Percentiles rank a stretch among this genome's conserved stretches.
phyloP scores from a whole-genome alignment of 1,140 invertebrate genomes.

The Andrena cerasifolii region DNA sequence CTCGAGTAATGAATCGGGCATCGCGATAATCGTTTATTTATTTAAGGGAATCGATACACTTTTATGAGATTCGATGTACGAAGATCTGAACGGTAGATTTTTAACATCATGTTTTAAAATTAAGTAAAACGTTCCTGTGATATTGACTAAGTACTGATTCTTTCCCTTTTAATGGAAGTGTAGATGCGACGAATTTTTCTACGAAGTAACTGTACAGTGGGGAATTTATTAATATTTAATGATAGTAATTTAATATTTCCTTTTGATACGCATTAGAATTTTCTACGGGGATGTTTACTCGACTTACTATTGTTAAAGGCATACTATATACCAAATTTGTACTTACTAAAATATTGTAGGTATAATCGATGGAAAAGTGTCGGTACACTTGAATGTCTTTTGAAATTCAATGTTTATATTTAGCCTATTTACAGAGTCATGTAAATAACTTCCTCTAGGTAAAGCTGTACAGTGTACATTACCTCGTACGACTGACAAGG shows the following conservation, averaged over 20 bases:
- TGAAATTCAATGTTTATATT: constrained; percentile 16
- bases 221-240: neutral
- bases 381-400: constrained; percentile 1
- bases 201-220: neutral
- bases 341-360: constrained; percentile 22
- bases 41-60: neutral
- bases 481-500: neutral
- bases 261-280: neutral
- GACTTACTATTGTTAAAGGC: constrained; percentile 1
- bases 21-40: neutral
- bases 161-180: neutral
- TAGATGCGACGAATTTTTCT: constrained; percentile 28
- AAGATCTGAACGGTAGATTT: constrained; percentile 3
- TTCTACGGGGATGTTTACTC: neutral
- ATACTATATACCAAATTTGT: constrained; percentile 34
- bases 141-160: constrained; percentile 44
- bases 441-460: constrained; percentile 15
- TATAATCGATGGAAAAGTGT: neutral
- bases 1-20: neutral
- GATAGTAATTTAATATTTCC: neutral
- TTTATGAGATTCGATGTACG: constrained; percentile 1
- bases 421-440: constrained; percentile 17
- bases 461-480: constrained; percentile 7
- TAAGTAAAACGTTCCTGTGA: constrained; percentile 57
- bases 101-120: constrained; percentile 48